Conservation (phyloP, 2,113 vertebrate species). For the Amblyopsis rosae region DNA sequence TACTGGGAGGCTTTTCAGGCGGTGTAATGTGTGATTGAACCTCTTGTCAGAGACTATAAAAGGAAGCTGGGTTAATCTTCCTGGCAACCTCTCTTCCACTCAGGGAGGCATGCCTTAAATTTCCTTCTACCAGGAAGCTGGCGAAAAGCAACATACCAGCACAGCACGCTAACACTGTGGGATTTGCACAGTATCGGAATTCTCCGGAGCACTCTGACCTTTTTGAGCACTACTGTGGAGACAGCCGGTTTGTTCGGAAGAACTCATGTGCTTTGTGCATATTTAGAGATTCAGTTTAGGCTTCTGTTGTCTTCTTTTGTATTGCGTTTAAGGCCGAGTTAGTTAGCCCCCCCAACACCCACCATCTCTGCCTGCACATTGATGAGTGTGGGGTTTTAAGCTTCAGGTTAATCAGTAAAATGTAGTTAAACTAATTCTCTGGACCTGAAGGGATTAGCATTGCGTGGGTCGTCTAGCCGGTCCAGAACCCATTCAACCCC, state of each 20-base stretch:
- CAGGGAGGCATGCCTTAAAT: slow-evolving; percentile 65
- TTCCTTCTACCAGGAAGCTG: slow-evolving; percentile 54
- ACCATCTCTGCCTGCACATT: slow-evolving; percentile 44
- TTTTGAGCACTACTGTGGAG: slow-evolving; percentile 58
- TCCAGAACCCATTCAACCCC: slow-evolving; percentile 60
- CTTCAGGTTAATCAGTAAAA: slow-evolving; percentile 75
- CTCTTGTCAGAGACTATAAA: slow-evolving; percentile 80
- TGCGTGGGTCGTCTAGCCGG: slow-evolving; percentile 64
- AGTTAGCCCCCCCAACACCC: no score
- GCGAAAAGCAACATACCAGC: slow-evolving; percentile 45
- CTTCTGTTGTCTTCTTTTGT: slow-evolving; percentile 8
- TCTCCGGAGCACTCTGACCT: slow-evolving; percentile 63
- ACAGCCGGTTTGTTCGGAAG: slow-evolving; percentile 49
- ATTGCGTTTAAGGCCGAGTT: no score
- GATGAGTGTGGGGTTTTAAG: slow-evolving; percentile 60
- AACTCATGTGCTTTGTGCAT: slow-evolving; percentile 39
- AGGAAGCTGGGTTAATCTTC: slow-evolving; percentile 82
- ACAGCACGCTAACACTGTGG: slow-evolving; percentile 38
- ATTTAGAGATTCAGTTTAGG: slow-evolving; percentile 46
- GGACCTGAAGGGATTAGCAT: slow-evolving; percentile 73
- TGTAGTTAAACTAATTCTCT: slow-evolving; percentile 63
- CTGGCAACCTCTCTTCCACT: slow-evolving; percentile 72
- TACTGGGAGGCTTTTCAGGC: slow-evolving; percentile 76
- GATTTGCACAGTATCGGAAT: slow-evolving; percentile 43
- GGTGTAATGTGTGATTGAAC: slow-evolving; percentile 80